Percentiles rank a stretch among this genome's conserved stretches.
phyloP scores from a whole-genome alignment of 2,113 vertebrate genomes.

The Chionis minor region DNA sequence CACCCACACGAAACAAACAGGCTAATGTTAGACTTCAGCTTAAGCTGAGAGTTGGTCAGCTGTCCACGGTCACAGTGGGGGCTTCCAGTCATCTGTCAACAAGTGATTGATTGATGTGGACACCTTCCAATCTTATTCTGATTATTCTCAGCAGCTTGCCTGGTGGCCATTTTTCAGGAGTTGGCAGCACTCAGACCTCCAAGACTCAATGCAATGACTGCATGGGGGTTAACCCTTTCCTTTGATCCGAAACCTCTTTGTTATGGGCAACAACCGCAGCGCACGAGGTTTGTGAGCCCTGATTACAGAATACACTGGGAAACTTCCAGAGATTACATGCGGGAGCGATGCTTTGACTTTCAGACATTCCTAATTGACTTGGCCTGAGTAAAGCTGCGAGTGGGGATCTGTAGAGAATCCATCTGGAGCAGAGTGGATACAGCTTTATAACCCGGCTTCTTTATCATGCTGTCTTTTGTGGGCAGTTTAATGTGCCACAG shows the following conservation, averaged over 20 bases:
- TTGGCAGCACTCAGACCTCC: slow-evolving; percentile 74
- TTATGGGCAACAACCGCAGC: background rate
- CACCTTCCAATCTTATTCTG: slow-evolving; percentile 79
- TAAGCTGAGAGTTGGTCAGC: slow-evolving; percentile 82
- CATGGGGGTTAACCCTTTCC: slow-evolving; percentile 64
- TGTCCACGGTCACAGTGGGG: slow-evolving; percentile 79
- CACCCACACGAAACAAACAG: slow-evolving; percentile 66
- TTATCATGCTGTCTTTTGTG: rapidly evolving
- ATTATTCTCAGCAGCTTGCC: slow-evolving; percentile 80
- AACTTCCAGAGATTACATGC: background rate
- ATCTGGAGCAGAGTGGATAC: background rate
- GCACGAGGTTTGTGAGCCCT: background rate
- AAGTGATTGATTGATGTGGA: slow-evolving; percentile 92
- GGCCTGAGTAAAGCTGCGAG: background rate
- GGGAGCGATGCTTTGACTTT: background rate
- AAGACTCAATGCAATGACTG: slow-evolving; percentile 28
- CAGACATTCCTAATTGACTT: slow-evolving; percentile 35
- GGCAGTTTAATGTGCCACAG: background rate
- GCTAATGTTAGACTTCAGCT: slow-evolving; percentile 60
- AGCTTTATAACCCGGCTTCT: background rate
- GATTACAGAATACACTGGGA: background rate
- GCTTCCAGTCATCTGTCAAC: slow-evolving; percentile 88
- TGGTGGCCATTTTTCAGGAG: slow-evolving; percentile 85
- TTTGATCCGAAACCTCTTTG: slow-evolving; percentile 41
- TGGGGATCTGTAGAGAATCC: background rate